Base-by-base conservation (phyloP, 2,113 vertebrate species). In the Ceyx cyanopectus region DNA sequence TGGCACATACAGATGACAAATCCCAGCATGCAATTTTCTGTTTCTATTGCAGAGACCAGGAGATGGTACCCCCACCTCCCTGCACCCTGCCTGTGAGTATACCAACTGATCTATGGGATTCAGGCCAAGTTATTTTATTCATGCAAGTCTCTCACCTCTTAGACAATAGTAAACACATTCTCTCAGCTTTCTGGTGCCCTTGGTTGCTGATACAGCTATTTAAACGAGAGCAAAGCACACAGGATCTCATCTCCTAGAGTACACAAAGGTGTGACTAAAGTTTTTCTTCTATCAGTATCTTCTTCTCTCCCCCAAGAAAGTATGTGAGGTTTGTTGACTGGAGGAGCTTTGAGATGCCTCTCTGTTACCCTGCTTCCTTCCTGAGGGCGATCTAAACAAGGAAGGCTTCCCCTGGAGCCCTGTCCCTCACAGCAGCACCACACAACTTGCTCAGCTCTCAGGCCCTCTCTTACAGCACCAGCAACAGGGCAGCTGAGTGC, bases 311-410 rank as follows among this genome's bases (percentile, higher is more conserved):
- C 21, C 17, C 12, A 66, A 67, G 67, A 81, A 87, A 93, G 58
- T 69, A 78, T 9, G 17, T 6, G 5, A 80, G n/a, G 22, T 70
- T 85, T 89, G 81, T 94, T 92, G 62, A 92, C 83, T 73, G 60
- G 80, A 90, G 32, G 46, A 85, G 75, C 75, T 90, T 74, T 74
- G 70, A 85, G 94, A 62, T 51, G 56, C 72, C 67, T 73, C 73
- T 81, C 91, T 30, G 62, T 76, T 86, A 86, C 76, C 43, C 87
- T 40, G 23, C 74, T 90, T 94, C 86, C 89, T 93, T 95, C 89
- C 86, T 84, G 68, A 73, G 65, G 81, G 77, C 57, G 86, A 75
- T 86, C 61, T 84, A 81, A 93, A 89, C 65, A 77, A 68, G 16
- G 30, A 22, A 93, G 83, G 81, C 73, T 93, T 94, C 86, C 80